Conservation (phyloP, 1,140 invertebrate genomes). For the Triops longicaudatus region DNA sequence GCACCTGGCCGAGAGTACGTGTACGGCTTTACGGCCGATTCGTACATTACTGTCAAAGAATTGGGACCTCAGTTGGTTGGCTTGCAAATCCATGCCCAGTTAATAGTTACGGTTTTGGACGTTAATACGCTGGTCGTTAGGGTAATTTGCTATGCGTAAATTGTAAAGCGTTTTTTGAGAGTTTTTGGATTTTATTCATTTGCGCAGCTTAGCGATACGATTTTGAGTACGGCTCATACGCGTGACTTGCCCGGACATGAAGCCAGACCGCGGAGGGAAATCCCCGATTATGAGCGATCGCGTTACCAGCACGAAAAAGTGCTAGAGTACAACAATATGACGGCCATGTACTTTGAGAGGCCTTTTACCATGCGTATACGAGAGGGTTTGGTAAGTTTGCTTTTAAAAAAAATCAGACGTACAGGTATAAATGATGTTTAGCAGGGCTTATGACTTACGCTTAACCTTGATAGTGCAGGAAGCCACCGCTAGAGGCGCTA, state of each 20-base stretch:
- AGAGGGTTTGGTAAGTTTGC: constrained; percentile 24
- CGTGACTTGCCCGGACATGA: neutral
- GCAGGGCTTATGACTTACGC: too few relatives aligned
- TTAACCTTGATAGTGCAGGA: constrained; percentile 5
- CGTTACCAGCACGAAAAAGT: neutral
- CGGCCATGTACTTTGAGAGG: constrained; percentile 17
- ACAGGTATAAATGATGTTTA: too few relatives aligned
- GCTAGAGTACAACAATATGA: neutral
- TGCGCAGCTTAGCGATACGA: constrained; percentile 20
- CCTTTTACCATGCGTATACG: constrained; percentile 22
- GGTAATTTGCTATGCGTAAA: constrained; percentile 25
- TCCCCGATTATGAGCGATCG: neutral
- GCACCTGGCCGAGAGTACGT: constrained; percentile 27
- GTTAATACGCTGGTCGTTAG: constrained; percentile 20
- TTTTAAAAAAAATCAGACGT: too few relatives aligned
- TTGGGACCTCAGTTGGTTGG: constrained; percentile 25
- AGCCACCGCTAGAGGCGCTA: too few relatives aligned
- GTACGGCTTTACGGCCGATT: constrained; percentile 24
- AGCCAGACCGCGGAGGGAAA: neutral
- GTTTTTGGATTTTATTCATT: constrained; percentile 16
- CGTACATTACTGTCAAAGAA: constrained; percentile 25
- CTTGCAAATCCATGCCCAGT: constrained; percentile 20
- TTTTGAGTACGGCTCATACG: constrained; percentile 19
- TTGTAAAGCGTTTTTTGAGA: neutral
- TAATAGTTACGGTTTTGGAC: constrained; percentile 24